A percentile compares a stretch with the other conserved stretches of the same genome.
These are phyloP conservation scores for Phymatocera aterrima DNA, from an alignment of 2,888 invertebrate species.

Conservation along the genomic window DNA sequence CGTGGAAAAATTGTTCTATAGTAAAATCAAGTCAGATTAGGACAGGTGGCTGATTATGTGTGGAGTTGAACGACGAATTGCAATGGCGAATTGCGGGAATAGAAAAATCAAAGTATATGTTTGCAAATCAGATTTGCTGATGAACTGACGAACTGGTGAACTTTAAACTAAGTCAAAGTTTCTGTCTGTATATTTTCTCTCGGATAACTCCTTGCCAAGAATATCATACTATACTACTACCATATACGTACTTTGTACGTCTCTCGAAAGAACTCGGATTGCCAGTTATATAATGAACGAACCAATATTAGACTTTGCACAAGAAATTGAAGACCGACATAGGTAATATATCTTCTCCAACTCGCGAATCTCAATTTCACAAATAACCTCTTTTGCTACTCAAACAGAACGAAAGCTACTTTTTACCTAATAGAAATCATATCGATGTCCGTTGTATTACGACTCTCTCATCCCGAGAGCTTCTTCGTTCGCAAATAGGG, in stretches of 20 bases:
- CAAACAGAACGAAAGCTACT: too few relatives aligned
- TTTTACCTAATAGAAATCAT: neutral
- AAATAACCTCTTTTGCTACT: neutral
- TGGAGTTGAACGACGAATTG: neutral
- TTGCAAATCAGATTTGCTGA: neutral
- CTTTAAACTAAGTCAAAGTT: neutral
- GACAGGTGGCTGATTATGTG: neutral
- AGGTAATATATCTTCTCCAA: too few relatives aligned
- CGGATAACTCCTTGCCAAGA: slow-evolving; percentile 1
- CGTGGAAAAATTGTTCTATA: too few relatives aligned
- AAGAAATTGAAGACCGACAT: slow-evolving; percentile 4
- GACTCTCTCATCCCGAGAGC: too few relatives aligned
- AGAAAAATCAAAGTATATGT: slow-evolving; percentile 14
- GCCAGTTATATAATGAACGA: neutral
- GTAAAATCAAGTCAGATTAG: too few relatives aligned
- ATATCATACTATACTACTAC: neutral
- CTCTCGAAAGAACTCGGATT: neutral
- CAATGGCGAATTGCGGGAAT: neutral
- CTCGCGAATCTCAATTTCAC: neutral
- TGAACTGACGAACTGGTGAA: neutral
- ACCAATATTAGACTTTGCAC: neutral
- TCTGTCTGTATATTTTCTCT: neutral
- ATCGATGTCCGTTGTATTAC: neutral
- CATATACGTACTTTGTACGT: neutral
- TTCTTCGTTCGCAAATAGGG: too few relatives aligned